These are phyloP conservation scores for Fistularia tabacaria DNA, from an alignment of 2,797 vertebrate species.

Conservation along the genomic window DNA sequence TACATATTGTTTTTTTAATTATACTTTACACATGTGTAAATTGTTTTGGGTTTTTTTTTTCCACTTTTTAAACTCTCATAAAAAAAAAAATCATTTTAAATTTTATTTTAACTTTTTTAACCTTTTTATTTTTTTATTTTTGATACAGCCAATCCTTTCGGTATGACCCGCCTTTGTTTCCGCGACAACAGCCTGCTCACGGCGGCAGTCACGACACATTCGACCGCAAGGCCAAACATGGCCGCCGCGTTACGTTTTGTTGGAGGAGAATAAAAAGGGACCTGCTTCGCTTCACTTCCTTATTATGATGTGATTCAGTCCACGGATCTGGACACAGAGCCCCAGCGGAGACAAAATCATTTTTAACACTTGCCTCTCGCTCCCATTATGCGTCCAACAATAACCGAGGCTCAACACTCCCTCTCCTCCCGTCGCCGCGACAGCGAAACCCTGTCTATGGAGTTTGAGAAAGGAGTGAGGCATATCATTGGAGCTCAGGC, in stretches of 20 bases:
- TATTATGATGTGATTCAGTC: constrained; percentile 81
- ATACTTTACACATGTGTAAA: neutral
- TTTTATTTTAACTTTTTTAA: too few relatives aligned
- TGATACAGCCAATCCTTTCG: constrained; percentile 7
- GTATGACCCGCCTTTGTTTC: constrained; percentile 41
- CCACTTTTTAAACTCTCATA: neutral
- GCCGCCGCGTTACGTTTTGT: constrained; percentile 67
- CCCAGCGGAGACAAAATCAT: constrained; percentile 81
- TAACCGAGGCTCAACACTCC: constrained; percentile 57
- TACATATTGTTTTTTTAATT: too few relatives aligned
- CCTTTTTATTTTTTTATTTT: neutral
- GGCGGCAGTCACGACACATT: constrained; percentile 58
- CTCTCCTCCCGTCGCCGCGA: constrained; percentile 67
- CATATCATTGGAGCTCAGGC: constrained; percentile 80
- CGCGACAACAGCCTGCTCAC: constrained; percentile 49
- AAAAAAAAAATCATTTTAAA: neutral
- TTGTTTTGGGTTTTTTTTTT: neutral
- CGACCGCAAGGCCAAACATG: constrained; percentile 65
- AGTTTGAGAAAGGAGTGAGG: constrained; percentile 75
- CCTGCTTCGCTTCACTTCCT: constrained; percentile 71
- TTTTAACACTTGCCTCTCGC: constrained; percentile 75
- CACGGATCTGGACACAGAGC: constrained; percentile 69
- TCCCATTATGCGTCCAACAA: constrained; percentile 67
- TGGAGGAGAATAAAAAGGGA: constrained; percentile 62
- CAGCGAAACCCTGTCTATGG: constrained; percentile 77